Percentiles rank a stretch among this genome's conserved stretches.
Evolutionary conservation across 2,113 vertebrate species (phyloP).

Genomic region (Sisor rabdophorus): DNA sequence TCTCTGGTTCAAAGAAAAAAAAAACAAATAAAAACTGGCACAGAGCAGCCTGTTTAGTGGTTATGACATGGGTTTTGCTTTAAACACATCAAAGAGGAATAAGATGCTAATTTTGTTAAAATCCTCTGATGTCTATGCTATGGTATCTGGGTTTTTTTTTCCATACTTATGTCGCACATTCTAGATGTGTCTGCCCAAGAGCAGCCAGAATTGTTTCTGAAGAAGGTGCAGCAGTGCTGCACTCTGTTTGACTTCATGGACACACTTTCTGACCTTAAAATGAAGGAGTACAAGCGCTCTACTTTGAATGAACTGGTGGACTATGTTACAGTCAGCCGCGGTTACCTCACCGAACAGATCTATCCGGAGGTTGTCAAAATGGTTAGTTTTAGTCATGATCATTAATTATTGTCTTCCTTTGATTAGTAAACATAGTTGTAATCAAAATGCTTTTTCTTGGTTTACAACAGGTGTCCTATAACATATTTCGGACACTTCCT

Average conservation of each 20-base stretch:
- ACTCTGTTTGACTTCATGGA: slow-evolving; percentile 99
- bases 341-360: slow-evolving; percentile 98
- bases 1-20: background rate
- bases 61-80: background rate
- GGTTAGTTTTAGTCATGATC: slow-evolving; percentile 73
- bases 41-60: slow-evolving; percentile 3
- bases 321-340: slow-evolving; percentile 98
- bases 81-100: slow-evolving; percentile 1
- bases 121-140: background rate
- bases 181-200: slow-evolving; percentile 95
- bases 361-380: slow-evolving; percentile 99
- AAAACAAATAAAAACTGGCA: background rate
- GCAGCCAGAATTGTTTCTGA: slow-evolving; percentile 98
- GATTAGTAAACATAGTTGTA: background rate
- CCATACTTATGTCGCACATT: background rate
- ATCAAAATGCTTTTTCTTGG: background rate
- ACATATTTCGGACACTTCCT: slow-evolving; percentile 99
- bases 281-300: slow-evolving; percentile 99
- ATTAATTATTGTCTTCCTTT: background rate
- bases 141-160: slow-evolving; percentile 59
- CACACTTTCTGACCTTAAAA: slow-evolving; percentile 99
- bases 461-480: slow-evolving; percentile 84
- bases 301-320: slow-evolving; percentile 99
- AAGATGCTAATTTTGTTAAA: background rate
- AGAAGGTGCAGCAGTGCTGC: slow-evolving; percentile 99